Percentiles rank a stretch among this genome's conserved stretches.
phyloP scores from a whole-genome alignment of 2,113 vertebrate species.

The Himantopus leucocephalus region DNA sequence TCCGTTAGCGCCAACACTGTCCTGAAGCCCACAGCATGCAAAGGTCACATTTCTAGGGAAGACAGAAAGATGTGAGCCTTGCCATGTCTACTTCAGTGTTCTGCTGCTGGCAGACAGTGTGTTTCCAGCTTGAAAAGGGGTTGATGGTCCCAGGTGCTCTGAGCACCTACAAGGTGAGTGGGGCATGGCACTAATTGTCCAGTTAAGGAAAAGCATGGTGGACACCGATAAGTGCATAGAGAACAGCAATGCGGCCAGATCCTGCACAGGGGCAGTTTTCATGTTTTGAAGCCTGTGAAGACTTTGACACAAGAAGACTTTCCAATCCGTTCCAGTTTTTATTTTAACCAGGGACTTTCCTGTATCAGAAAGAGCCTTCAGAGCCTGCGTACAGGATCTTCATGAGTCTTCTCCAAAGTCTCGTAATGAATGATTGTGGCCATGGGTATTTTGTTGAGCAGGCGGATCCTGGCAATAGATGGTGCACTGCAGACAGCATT shows the following conservation, averaged over 20 bases:
- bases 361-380: background rate
- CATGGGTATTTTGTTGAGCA: background rate
- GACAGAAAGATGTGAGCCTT: background rate
- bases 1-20: rapidly evolving
- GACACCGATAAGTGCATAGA: background rate
- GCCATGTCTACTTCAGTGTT: background rate
- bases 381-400: background rate
- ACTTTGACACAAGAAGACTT: background rate
- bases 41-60: background rate
- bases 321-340: background rate
- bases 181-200: background rate
- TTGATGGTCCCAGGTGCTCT: background rate
- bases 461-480: background rate
- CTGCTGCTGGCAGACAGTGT: background rate
- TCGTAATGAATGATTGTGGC: background rate
- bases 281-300: background rate
- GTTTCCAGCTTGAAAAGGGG: background rate
- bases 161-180: background rate
- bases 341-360: background rate
- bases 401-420: background rate
- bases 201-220: background rate
- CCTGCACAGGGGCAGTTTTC: background rate
- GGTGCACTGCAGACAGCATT: background rate
- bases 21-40: rapidly evolving
- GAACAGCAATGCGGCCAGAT: background rate